Percentiles rank a stretch among this genome's conserved stretches.
Evolutionary conservation across 2,888 invertebrate genomes (phyloP).

Genomic region (Parelbella ahira): DNA sequence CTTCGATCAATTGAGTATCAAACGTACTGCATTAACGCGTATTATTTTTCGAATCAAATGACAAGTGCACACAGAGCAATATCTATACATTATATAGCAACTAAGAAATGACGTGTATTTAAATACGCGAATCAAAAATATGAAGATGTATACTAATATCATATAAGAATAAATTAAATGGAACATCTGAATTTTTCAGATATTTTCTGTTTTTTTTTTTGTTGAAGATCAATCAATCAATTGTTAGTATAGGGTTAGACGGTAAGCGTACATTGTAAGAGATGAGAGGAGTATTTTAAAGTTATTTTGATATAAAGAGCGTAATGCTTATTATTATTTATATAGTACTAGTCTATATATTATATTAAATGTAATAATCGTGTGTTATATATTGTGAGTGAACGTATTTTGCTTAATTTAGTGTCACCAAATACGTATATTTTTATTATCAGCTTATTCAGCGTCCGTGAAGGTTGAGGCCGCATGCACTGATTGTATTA

Average conservation of each 20-base stretch:
- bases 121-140: constrained; percentile 1
- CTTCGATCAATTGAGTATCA: no score
- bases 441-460: constrained; percentile 14
- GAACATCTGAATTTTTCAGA: background rate
- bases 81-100: constrained; percentile 6
- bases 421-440: constrained; percentile 15
- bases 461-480: constrained; percentile 1
- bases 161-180: constrained; percentile 7
- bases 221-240: constrained; percentile 15
- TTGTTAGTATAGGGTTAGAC: constrained; percentile 15
- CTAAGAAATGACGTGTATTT: constrained; percentile 5
- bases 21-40: no score
- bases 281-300: constrained; percentile 18
- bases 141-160: constrained; percentile 14
- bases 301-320: constrained; percentile 16
- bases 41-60: no score
- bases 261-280: constrained; percentile 14
- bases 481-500: constrained; percentile 19
- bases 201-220: constrained; percentile 4
- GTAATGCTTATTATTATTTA: constrained; percentile 12
- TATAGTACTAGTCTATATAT: constrained; percentile 8
- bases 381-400: constrained; percentile 8
- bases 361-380: background rate
- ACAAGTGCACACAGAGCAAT: no score
- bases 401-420: constrained; percentile 8